Evolutionary conservation across 1,140 invertebrate genomes (phyloP).

Genomic region (Drosophila tristis): DNA sequence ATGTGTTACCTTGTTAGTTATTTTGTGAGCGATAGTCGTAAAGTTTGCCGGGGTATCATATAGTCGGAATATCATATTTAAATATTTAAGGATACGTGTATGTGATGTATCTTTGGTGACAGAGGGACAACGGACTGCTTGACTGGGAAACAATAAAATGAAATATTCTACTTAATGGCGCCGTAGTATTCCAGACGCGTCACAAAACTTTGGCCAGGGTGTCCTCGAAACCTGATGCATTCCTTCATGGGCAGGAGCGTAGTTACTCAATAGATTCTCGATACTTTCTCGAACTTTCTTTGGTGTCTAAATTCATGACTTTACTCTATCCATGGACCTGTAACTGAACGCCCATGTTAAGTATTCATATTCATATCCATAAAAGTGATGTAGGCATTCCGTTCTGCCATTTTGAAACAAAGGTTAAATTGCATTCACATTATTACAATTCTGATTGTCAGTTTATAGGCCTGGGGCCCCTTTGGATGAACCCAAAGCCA

Average conservation of each 20-base stretch:
- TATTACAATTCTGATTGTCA: conserved; percentile 71
- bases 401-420: conserved; percentile 8
- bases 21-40: too few relatives aligned
- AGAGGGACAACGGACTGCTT: conserved; percentile 36
- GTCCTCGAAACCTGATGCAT: conserved; percentile 22
- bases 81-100: conserved; percentile 1
- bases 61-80: too few relatives aligned
- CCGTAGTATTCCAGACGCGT: conserved; percentile 66
- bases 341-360: neutral
- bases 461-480: conserved; percentile 38
- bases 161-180: conserved; percentile 81
- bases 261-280: neutral
- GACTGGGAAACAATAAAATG: conserved; percentile 72
- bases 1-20: too few relatives aligned
- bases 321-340: neutral
- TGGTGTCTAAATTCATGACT: neutral
- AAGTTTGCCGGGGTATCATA: too few relatives aligned
- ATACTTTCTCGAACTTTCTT: conserved; percentile 5
- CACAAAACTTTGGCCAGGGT: conserved; percentile 14
- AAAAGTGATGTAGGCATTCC: conserved; percentile 13
- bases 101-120: conserved; percentile 63
- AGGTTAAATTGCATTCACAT: conserved; percentile 62
- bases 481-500: conserved; percentile 11
- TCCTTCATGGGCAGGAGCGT: conserved; percentile 5
- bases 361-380: conserved; percentile 16